phyloP scores from a whole-genome alignment of 2,888 invertebrate species.

The Poecilobothrus nobilitatus region DNA sequence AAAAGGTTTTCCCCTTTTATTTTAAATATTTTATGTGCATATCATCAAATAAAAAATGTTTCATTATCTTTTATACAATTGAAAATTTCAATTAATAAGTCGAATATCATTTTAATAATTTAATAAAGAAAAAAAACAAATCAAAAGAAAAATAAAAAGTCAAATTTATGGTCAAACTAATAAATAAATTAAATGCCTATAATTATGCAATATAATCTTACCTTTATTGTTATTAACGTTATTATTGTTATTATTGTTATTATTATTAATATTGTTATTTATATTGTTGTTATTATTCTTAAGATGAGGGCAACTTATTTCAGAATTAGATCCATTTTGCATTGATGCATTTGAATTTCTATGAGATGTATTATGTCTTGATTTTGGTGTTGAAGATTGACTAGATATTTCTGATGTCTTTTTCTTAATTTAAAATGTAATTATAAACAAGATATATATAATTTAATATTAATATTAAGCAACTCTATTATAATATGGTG shows the following conservation, averaged over 20 bases:
- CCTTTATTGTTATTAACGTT: slow-evolving; percentile 2
- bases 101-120: no score
- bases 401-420: slow-evolving; percentile 34
- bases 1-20: no score
- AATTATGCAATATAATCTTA: no score
- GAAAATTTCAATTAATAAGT: no score
- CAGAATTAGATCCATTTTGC: slow-evolving; percentile 39
- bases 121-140: no score
- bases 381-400: slow-evolving; percentile 36
- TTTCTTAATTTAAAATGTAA: not conserved
- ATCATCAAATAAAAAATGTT: no score
- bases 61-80: no score
- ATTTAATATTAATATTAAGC: not conserved
- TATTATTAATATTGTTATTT: slow-evolving; percentile 17
- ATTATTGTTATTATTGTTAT: not conserved
- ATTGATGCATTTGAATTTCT: slow-evolving; percentile 40
- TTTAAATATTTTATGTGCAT: no score
- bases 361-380: slow-evolving; percentile 36
- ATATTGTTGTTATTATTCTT: slow-evolving; percentile 37
- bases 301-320: slow-evolving; percentile 40
- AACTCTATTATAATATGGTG: no score
- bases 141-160: no score
- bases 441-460: not conserved
- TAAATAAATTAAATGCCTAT: no score
- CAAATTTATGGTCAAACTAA: no score